Conservation (phyloP, 2,888 invertebrate genomes). For the Caenorhabditis afra region DNA sequence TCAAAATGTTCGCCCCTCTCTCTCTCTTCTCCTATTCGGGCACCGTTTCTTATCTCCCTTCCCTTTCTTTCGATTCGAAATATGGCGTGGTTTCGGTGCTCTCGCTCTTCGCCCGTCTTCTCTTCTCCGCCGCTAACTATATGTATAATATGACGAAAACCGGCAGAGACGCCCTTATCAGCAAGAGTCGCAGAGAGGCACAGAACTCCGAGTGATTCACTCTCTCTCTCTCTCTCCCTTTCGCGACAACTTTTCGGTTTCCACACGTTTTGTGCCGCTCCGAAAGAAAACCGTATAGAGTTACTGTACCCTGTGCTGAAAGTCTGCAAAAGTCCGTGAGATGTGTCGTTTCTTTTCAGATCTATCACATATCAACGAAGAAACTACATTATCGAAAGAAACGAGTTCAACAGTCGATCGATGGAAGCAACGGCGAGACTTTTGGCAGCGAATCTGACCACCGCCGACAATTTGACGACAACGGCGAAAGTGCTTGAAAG, state of each 20-base stretch:
- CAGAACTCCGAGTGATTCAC: constrained; percentile 37
- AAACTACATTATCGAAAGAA: neutral
- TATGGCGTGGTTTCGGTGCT: constrained; percentile 42
- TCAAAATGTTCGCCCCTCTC: constrained; percentile 22
- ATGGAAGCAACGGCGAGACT: constrained; percentile 38
- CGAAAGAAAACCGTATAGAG: no score
- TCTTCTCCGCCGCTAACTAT: constrained; percentile 33
- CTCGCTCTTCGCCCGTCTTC: neutral
- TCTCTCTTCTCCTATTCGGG: constrained; percentile 3
- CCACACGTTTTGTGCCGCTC: neutral
- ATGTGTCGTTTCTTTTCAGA: constrained; percentile 4
- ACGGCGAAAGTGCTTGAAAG: constrained; percentile 32
- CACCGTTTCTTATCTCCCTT: constrained; percentile 1
- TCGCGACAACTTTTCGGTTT: neutral
- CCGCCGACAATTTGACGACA: constrained; percentile 9
- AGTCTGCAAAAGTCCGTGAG: no score
- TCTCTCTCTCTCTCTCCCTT: constrained; percentile 28
- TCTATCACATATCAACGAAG: neutral
- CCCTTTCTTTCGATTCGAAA: constrained; percentile 14
- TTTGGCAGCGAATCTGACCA: constrained; percentile 30
- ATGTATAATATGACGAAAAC: constrained; percentile 40
- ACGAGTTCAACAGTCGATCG: neutral
- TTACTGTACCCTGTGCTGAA: no score
- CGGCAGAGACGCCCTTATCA: constrained; percentile 26
- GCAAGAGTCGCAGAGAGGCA: constrained; percentile 33